Conservation (phyloP, 2,797 vertebrate genomes). For the Meda fulgida region DNA sequence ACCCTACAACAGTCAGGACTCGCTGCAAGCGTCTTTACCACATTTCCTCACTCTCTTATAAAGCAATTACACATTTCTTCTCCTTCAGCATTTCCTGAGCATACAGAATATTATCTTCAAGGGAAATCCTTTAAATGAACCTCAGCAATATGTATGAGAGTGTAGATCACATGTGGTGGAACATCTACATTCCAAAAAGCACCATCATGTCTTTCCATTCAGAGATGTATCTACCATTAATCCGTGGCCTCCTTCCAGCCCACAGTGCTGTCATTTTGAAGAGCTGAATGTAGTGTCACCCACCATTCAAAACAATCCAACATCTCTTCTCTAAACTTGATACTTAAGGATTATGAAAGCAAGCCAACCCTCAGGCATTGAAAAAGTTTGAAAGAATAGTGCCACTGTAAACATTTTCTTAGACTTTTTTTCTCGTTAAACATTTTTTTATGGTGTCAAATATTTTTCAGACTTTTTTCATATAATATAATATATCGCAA, state of each 20-base stretch:
- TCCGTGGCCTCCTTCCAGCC: slow-evolving; percentile 42
- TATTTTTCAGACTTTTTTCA: background rate
- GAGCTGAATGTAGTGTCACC: slow-evolving; percentile 3
- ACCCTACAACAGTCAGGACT: slow-evolving; percentile 4
- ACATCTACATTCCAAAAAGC: slow-evolving; percentile 37
- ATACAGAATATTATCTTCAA: slow-evolving; percentile 18
- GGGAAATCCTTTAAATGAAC: slow-evolving; percentile 47
- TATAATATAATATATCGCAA: too few relatives aligned
- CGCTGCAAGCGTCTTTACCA: slow-evolving; percentile 8
- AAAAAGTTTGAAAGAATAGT: background rate
- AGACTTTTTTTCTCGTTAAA: background rate
- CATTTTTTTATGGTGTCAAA: background rate
- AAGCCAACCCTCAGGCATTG: background rate
- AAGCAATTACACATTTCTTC: slow-evolving; percentile 36
- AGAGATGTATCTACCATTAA: slow-evolving; percentile 25
- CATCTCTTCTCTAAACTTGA: background rate
- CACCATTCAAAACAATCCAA: background rate
- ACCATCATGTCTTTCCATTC: slow-evolving; percentile 21
- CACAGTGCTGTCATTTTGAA: background rate
- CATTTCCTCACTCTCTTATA: slow-evolving; percentile 28
- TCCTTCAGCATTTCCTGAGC: slow-evolving; percentile 43
- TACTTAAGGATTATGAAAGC: background rate
- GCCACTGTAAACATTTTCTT: background rate
- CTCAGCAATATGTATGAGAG: slow-evolving; percentile 28
- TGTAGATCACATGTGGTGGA: slow-evolving; percentile 20